These are phyloP conservation scores for Suillia variegata DNA, from an alignment of 2,888 invertebrate species.

Conservation along the genomic window DNA sequence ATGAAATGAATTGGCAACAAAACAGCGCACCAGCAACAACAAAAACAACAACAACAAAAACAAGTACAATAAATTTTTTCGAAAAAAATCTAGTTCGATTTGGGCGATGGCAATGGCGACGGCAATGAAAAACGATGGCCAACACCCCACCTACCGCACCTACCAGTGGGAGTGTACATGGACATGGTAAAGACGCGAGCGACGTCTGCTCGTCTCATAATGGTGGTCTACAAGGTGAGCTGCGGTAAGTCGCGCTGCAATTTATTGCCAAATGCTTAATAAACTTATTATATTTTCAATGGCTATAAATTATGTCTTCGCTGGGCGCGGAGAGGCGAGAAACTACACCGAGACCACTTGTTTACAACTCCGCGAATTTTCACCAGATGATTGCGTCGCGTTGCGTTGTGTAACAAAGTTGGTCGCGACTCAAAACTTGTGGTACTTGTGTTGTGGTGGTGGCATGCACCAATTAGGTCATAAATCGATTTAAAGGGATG, in stretches of 20 bases:
- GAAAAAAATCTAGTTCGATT: constrained; percentile 31
- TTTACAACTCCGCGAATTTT: not conserved
- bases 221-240: not conserved
- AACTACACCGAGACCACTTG: no score
- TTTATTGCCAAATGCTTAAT: constrained; percentile 24
- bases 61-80: constrained; percentile 42
- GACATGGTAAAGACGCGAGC: no score
- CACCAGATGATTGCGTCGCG: not conserved
- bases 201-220: no score
- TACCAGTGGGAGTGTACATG: no score
- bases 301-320: not conserved
- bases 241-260: constrained; percentile 11
- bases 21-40: no score
- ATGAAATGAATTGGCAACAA: constrained; percentile 6
- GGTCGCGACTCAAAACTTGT: not conserved
- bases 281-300: constrained; percentile 7
- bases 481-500: constrained; percentile 47
- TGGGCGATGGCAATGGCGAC: constrained; percentile 12
- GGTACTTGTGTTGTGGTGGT: constrained; percentile 18
- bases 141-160: not conserved
- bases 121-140: constrained; percentile 7
- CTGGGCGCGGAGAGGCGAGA: not conserved
- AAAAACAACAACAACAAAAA: not conserved
- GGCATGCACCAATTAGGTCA: constrained; percentile 45
- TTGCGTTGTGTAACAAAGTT: not conserved